Percentiles rank a stretch among this genome's conserved stretches.
These are phyloP conservation scores for Eretmocerus hayati DNA, from an alignment of 2,888 invertebrate species.

Conservation along the genomic window DNA sequence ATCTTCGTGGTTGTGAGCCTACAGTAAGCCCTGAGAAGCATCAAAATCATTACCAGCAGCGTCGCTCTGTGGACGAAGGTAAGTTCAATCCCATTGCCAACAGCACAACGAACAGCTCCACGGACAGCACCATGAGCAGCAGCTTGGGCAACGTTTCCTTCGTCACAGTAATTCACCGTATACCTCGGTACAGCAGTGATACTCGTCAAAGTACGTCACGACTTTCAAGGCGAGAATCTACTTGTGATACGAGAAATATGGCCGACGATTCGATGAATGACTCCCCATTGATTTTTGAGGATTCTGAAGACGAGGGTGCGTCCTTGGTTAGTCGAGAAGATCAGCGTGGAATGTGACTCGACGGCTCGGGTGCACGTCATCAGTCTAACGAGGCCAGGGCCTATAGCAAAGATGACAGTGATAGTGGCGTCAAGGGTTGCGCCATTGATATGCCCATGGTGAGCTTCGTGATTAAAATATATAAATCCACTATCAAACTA, in stretches of 20 bases:
- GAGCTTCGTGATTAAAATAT: too few species aligned
- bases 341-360: too few species aligned
- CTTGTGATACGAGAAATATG: too few species aligned
- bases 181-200: too few species aligned
- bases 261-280: constrained; percentile 1
- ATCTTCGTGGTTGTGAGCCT: too few species aligned
- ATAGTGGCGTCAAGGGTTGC: constrained; percentile 71
- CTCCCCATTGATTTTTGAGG: constrained; percentile 1
- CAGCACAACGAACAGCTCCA: neutral
- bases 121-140: constrained; percentile 17
- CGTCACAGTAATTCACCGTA: constrained; percentile 40
- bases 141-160: constrained; percentile 40
- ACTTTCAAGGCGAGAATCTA: too few species aligned
- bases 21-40: too few species aligned
- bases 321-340: constrained; percentile 5
- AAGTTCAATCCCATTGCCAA: constrained; percentile 8
- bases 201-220: too few species aligned
- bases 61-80: neutral
- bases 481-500: too few species aligned
- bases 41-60: too few species aligned
- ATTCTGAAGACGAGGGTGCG: constrained; percentile 17
- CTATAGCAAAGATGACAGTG: constrained; percentile 62
- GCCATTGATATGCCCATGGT: constrained; percentile 48
- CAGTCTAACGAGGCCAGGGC: constrained; percentile 31
- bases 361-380: too few species aligned